Evolutionary conservation across 1,140 invertebrate genomes (phyloP).

Genomic region (Ptiloglossa arizonensis): DNA sequence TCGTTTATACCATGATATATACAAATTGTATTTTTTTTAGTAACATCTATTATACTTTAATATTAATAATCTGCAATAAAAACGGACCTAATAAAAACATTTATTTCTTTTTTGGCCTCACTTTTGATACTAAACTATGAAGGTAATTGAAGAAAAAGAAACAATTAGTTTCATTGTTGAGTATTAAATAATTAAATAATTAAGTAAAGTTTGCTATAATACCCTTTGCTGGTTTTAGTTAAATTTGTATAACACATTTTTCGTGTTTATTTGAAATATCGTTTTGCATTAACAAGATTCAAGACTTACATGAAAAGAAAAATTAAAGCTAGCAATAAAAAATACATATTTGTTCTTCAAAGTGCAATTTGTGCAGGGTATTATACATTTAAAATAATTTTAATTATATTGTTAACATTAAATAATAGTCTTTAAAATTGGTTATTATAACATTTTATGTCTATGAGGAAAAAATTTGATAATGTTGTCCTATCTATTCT

Average conservation of each 20-base stretch:
- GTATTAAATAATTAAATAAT: slow-evolving; percentile 57
- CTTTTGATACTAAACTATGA: slow-evolving; percentile 67
- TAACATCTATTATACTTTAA: slow-evolving; percentile 75
- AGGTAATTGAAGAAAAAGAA: slow-evolving; percentile 61
- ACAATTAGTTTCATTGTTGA: slow-evolving; percentile 37
- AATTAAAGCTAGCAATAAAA: slow-evolving; percentile 11
- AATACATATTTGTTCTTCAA: slow-evolving; percentile 25
- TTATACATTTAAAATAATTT: slow-evolving; percentile 60
- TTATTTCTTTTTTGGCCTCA: slow-evolving; percentile 77
- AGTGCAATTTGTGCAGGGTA: slow-evolving; percentile 51
- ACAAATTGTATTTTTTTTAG: slow-evolving; percentile 68
- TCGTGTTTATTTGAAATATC: neutral
- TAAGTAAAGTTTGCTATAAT: slow-evolving; percentile 64
- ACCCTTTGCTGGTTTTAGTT: slow-evolving; percentile 42
- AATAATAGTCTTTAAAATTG: slow-evolving; percentile 71
- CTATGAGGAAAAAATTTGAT: slow-evolving; percentile 78
- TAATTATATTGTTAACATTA: slow-evolving; percentile 57
- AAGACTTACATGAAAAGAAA: slow-evolving; percentile 32
- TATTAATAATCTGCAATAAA: slow-evolving; percentile 74
- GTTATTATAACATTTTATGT: slow-evolving; percentile 71
- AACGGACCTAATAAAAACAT: slow-evolving; percentile 77
- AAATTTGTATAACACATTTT: slow-evolving; percentile 8
- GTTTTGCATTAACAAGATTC: slow-evolving; percentile 8
- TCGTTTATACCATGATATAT: slow-evolving; percentile 66
- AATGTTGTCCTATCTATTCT: slow-evolving; percentile 79